Conservation (phyloP, 2,797 vertebrate genomes). For the Labeo calbasu region DNA sequence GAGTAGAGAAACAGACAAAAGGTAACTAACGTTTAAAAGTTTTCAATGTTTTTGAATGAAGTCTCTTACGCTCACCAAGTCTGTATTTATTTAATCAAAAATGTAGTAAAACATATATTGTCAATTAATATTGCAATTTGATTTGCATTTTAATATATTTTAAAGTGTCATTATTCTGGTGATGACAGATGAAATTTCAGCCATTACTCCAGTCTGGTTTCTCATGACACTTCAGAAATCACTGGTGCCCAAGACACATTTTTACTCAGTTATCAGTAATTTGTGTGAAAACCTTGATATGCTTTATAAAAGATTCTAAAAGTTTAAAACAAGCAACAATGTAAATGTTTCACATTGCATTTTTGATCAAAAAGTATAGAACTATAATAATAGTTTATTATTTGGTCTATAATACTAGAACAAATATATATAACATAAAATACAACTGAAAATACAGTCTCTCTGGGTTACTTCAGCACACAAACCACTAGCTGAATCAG, state of each 20-base stretch:
- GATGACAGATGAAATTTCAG: not conserved
- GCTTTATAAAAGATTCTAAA: not conserved
- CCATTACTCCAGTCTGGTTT: not conserved
- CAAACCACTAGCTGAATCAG: not conserved
- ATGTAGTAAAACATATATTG: not conserved
- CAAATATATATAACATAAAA: not conserved
- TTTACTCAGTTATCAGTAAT: not conserved
- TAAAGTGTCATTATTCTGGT: too few species aligned
- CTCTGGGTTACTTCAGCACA: not conserved
- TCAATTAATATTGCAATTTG: not conserved
- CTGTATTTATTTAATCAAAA: conserved; percentile 1
- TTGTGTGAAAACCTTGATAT: not conserved
- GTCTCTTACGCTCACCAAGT: not conserved
- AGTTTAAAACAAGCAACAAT: not conserved
- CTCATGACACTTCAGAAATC: not conserved
- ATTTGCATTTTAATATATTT: not conserved
- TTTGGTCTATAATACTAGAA: not conserved
- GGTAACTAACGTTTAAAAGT: not conserved
- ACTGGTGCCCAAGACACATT: not conserved
- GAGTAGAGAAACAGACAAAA: not conserved
- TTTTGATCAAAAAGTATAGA: not conserved
- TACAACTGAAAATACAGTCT: not conserved
- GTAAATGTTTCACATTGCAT: not conserved
- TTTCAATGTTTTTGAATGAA: not conserved
- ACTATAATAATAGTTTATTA: not conserved